Evolutionary conservation across 1,140 invertebrate genomes (phyloP).

Genomic region (Drosophila oshimai): DNA sequence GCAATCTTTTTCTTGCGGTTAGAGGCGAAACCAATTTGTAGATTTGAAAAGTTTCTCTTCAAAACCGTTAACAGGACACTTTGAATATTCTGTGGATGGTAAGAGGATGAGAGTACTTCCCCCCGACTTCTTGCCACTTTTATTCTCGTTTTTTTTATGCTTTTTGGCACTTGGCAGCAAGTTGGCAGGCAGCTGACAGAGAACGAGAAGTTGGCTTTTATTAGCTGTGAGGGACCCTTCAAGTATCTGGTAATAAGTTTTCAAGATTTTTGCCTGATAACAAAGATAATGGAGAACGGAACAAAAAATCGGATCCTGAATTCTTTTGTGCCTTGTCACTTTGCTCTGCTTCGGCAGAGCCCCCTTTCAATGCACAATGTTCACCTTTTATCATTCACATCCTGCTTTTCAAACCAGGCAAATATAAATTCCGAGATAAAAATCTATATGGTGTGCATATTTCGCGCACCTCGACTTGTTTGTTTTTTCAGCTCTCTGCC

Average conservation of each 20-base stretch:
- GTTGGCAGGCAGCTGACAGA: constrained; percentile 34
- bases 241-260: constrained; percentile 55
- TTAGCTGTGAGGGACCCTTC: constrained; percentile 42
- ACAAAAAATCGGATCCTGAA: background rate
- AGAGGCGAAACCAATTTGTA: constrained; percentile 80
- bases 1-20: constrained; percentile 60
- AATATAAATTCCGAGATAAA: constrained; percentile 31
- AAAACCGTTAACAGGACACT: constrained; percentile 75
- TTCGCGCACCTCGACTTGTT: constrained; percentile 40
- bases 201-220: constrained; percentile 46
- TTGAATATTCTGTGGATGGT: constrained; percentile 45
- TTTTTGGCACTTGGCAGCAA: constrained; percentile 25
- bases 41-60: constrained; percentile 73
- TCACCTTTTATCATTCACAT: background rate
- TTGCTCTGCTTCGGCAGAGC: background rate
- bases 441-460: constrained; percentile 42
- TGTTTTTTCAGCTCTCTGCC: constrained; percentile 8
- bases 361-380: background rate
- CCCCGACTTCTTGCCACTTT: background rate
- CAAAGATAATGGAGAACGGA: constrained; percentile 1
- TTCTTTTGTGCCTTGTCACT: background rate
- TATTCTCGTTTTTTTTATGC: constrained; percentile 27
- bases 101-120: background rate
- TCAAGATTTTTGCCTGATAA: constrained; percentile 27
- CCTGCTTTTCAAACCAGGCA: constrained; percentile 1